Conservation (phyloP, 2,113 vertebrate species). For the Chinchilla lanigera region DNA sequence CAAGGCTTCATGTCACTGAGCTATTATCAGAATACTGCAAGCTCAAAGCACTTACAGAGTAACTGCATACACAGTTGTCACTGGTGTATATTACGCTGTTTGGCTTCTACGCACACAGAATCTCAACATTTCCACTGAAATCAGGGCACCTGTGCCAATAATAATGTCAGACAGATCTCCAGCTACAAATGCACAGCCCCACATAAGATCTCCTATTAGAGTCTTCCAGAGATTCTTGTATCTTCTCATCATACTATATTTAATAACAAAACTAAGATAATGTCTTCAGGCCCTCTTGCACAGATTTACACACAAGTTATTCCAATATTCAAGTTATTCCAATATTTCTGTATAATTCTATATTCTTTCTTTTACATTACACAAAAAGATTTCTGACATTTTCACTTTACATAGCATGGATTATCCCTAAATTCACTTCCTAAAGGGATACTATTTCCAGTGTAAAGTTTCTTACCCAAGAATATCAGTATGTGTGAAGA, state of each 20-base stretch:
- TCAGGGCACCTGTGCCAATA: background rate
- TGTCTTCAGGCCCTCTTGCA: background rate
- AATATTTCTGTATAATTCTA: background rate
- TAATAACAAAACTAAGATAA: background rate
- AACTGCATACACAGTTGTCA: background rate
- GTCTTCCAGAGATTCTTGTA: background rate
- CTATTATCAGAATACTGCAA: background rate
- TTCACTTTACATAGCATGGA: background rate
- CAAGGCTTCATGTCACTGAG: background rate
- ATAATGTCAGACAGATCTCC: background rate
- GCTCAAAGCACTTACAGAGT: background rate
- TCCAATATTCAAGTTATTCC: too few relatives aligned
- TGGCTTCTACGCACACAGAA: background rate
- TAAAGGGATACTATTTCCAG: background rate
- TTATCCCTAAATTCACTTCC: background rate
- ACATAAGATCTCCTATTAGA: background rate
- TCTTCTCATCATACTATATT: background rate
- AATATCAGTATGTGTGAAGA: background rate
- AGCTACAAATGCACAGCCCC: background rate
- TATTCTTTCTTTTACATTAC: background rate
- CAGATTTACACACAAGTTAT: background rate
- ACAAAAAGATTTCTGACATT: conserved; percentile 9
- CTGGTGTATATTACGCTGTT: background rate
- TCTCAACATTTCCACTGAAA: background rate
- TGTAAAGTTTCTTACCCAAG: conserved; percentile 41